Evolutionary conservation across 2,888 invertebrate species (phyloP).

Genomic region (Diloba caeruleocephala): DNA sequence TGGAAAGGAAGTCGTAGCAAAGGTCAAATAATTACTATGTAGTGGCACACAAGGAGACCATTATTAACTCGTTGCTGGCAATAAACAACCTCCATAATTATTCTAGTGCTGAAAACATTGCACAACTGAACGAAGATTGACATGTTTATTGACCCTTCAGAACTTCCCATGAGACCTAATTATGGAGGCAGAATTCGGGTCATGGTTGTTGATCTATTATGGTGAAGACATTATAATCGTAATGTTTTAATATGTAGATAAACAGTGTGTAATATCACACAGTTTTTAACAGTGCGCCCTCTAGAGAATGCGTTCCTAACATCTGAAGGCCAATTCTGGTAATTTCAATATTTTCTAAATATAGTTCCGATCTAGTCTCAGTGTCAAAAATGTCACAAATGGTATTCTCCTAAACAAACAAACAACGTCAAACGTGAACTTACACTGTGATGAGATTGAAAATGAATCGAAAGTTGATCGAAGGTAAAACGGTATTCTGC

Average conservation of each 20-base stretch:
- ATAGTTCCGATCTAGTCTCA: too few species aligned
- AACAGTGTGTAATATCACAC: background rate
- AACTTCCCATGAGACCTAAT: conserved; percentile 45
- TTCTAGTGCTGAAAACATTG: conserved; percentile 18
- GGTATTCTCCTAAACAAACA: too few species aligned
- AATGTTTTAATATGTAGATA: background rate
- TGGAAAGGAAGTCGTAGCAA: conserved; percentile 25
- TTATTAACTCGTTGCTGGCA: conserved; percentile 21
- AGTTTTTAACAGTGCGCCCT: too few species aligned
- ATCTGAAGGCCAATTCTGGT: too few species aligned
- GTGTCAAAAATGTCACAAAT: too few species aligned
- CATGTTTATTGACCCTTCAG: conserved; percentile 48
- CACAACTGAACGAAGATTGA: conserved; percentile 40
- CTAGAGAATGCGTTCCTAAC: too few species aligned
- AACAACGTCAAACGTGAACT: too few species aligned
- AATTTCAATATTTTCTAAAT: too few species aligned
- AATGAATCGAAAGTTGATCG: too few species aligned
- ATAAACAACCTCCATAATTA: conserved; percentile 32
- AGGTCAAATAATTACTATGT: conserved; percentile 34
- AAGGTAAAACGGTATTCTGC: too few species aligned
- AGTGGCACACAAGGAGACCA: conserved; percentile 11
- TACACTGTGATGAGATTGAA: too few species aligned
- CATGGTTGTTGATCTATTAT: conserved; percentile 25
- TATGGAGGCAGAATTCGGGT: conserved; percentile 21
- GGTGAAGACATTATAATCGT: conserved; percentile 6